Evolutionary conservation across 2,797 vertebrate species (phyloP).

Genomic region (Orientallactaga sibirica): DNA sequence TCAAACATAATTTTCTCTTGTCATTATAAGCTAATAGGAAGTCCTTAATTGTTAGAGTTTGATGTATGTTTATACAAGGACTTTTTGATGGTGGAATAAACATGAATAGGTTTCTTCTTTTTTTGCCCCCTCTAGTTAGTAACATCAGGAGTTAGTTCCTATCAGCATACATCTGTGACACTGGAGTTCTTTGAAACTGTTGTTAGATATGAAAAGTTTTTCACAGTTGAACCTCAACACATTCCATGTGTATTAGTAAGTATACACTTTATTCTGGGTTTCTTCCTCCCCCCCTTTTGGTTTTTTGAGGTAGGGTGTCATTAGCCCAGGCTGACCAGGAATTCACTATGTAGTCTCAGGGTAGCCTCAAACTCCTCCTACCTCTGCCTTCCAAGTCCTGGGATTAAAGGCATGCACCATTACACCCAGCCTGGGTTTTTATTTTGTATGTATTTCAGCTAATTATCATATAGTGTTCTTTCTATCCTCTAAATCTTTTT

Average conservation of each 20-base stretch:
- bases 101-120: slow-evolving; percentile 59
- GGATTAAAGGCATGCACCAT: no score
- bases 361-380: no score
- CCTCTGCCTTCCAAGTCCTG: no score
- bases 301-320: no score
- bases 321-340: no score
- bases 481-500: slow-evolving; percentile 15
- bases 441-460: not conserved
- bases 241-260: slow-evolving; percentile 97
- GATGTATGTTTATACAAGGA: slow-evolving; percentile 20
- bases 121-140: slow-evolving; percentile 91
- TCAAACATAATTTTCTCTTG: slow-evolving; percentile 59
- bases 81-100: slow-evolving; percentile 1
- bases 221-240: slow-evolving; percentile 97
- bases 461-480: not conserved
- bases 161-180: slow-evolving; percentile 95
- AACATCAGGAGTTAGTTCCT: slow-evolving; percentile 95
- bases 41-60: slow-evolving; percentile 17
- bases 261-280: slow-evolving; percentile 46
- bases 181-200: slow-evolving; percentile 99
- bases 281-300: no score
- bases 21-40: slow-evolving; percentile 5
- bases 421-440: not conserved
- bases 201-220: slow-evolving; percentile 98
- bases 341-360: no score